Evolutionary conservation across 2,113 vertebrate genomes (phyloP), one percentile per base, ranked within the genome.

Genomic region (Agelaius phoeniceus): DNA sequence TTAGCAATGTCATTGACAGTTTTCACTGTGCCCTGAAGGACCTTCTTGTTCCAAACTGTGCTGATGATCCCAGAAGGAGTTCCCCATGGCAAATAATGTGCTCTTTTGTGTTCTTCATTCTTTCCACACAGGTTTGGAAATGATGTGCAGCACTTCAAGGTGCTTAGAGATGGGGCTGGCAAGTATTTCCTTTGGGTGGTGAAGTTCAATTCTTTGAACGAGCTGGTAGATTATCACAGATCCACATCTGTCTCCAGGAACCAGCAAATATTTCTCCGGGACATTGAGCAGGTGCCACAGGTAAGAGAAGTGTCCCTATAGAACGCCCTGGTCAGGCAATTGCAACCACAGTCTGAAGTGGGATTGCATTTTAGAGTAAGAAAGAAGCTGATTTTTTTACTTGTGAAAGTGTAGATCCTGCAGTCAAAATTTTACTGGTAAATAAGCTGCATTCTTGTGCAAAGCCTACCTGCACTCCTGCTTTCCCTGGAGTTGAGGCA

Each of bases 131-230:
- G 99, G 98, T 99, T 99, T 89, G 99, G 99, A 78, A 99, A 99
- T 49, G 99, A 99, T 21, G 99, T 99, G 62, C 99, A 99, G 97
- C 99, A 99, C 97, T 99, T 99, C 97, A 99, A 99, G 94, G 99
- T 99, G 97, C 98, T 99, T 89, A 99, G 99, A 68, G 99, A 99
- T 6, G 99, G 99, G 8, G 99, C 99, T 43, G 99, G 99, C 31
- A 99, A 99, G 96, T 99, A 99, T 84, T 99, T 99, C 97, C 98
- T 99, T 63, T 99, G 99, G 99, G 99, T 99, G 98, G 99, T 99
- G 92, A 99, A 99, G 98, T 99, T 99, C 96, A 99, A 99, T 97
- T 99, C 99, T 48, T 98, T 99, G 96, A 99, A 99, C 86, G 99
- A 99, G 98, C 98, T 99, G 95, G 99, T 99, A 94, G 99, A 99